Evolutionary conservation across 1,140 invertebrate genomes (phyloP).

Genomic region (Drosophila mojavensis): DNA sequence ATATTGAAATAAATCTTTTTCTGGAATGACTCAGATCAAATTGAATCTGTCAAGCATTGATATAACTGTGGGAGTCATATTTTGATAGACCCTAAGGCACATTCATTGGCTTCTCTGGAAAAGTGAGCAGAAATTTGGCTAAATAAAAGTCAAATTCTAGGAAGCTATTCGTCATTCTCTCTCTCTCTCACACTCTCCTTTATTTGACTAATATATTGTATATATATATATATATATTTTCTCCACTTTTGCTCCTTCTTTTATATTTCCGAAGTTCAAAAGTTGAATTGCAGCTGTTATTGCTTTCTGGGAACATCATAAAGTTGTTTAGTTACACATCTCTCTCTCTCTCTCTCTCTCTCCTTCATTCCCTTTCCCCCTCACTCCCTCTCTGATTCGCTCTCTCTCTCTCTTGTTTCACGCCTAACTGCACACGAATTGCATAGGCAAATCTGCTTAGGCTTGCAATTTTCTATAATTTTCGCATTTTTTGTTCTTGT

Average conservation of each 20-base stretch:
- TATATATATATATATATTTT: neutral
- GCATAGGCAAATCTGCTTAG: slow-evolving; percentile 66
- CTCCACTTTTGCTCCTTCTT: neutral
- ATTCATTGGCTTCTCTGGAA: no score
- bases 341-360: neutral
- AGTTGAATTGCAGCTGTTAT: neutral
- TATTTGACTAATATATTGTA: neutral
- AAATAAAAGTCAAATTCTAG: no score
- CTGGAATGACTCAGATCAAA: no score
- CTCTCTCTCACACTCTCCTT: no score
- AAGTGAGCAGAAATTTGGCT: no score
- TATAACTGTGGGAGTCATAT: no score
- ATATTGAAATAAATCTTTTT: no score
- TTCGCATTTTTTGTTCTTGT: neutral
- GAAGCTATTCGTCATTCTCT: no score
- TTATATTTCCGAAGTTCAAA: neutral
- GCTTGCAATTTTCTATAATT: slow-evolving; percentile 60
- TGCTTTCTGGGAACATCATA: slow-evolving; percentile 1
- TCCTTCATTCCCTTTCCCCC: neutral
- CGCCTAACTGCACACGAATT: slow-evolving; percentile 28
- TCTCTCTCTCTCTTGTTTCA: slow-evolving; percentile 1
- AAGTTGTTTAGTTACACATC: slow-evolving; percentile 1
- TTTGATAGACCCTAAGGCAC: no score
- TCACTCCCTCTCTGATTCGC: neutral
- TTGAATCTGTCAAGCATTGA: no score